A percentile compares a stretch with the other conserved stretches of the same genome.
These are phyloP conservation scores for Anarrhichthys ocellatus DNA, from an alignment of 2,113 vertebrate species.

Conservation along the genomic window DNA sequence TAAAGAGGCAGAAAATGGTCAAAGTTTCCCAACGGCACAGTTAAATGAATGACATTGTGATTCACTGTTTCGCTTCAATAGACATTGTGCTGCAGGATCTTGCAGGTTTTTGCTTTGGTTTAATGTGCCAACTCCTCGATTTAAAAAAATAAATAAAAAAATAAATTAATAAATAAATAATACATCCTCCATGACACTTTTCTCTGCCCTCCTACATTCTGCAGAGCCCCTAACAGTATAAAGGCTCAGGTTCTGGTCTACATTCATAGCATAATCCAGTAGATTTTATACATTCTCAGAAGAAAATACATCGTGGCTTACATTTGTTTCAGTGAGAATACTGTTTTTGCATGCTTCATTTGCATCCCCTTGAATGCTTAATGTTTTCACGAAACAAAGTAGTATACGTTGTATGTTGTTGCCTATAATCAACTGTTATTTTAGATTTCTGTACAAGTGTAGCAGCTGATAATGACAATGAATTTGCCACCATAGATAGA, in stretches of 20 bases:
- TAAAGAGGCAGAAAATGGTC: conserved; percentile 22
- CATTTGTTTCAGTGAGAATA: neutral
- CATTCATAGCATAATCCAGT: neutral
- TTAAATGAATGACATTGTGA: conserved; percentile 11
- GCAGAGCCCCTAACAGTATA: neutral
- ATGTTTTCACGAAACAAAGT: conserved; percentile 10
- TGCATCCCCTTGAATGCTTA: neutral
- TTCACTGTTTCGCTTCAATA: conserved; percentile 29
- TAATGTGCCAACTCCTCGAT: conserved; percentile 11
- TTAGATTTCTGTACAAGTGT: conserved; percentile 1
- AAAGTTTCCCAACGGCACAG: conserved; percentile 7
- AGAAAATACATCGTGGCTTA: conserved; percentile 20
- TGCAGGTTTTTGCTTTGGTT: conserved; percentile 35
- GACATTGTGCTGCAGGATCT: conserved; percentile 17
- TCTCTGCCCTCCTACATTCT: conserved; percentile 8
- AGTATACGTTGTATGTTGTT: neutral
- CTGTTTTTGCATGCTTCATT: conserved; percentile 8
- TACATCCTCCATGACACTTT: conserved; percentile 13
- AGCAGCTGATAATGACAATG: neutral
- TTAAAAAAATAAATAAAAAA: neutral
- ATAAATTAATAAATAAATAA: too few species aligned
- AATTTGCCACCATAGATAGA: neutral
- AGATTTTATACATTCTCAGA: conserved; percentile 19
- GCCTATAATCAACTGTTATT: conserved; percentile 2
- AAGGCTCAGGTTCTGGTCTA: conserved; percentile 24